Base-by-base conservation (phyloP, 2,888 invertebrate genomes). In the Pheosia tremula region DNA sequence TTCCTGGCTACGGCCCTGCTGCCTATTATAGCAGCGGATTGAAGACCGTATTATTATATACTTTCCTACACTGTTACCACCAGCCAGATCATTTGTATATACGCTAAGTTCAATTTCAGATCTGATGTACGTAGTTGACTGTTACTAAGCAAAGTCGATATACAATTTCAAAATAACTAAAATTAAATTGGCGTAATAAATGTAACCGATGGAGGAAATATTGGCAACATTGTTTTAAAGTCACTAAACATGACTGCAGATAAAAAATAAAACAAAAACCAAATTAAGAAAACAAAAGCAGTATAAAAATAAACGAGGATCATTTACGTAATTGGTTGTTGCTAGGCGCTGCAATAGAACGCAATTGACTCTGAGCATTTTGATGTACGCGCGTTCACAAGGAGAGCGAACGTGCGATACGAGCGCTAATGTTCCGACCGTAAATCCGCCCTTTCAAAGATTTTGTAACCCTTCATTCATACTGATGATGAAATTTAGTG, bases 301-400 rank as follows among this genome's bases (percentile, higher is more conserved):
- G 39, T n/a, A 71, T 67, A 64, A 68, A 75, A 70, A 77, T 74
- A 76, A 71, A 70, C 64, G 56, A 74, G 74, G 69, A 75, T 71
- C 72, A 72, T 73, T 76, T 74, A 75, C 72, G 75, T 76, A 80
- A 82, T 77, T 74, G 80, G 63, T 67, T 75, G 82, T 83, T 83
- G 80, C 82, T 75, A 83, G 81, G 75, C 71, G 61, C 67, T 67
- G 62, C 63, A 71, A 24, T 24, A 24, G 24, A 24, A 62, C 66
- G 69, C 73, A 68, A 77, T 71, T 77, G 71, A 72, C 63, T 72
- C 66, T 62, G 72, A 75, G 71, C 72, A 69, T 72, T 47, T 73
- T 72, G 69, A 69, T 73, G 66, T 71, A 72, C 70, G 67, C 71
- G 64, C 74, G 70, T 74, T 69, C 71, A 73, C 67, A 71, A 75